These are phyloP conservation scores for Scylla paramamosain DNA, from an alignment of 1,140 invertebrate genomes.

Conservation along the genomic window DNA sequence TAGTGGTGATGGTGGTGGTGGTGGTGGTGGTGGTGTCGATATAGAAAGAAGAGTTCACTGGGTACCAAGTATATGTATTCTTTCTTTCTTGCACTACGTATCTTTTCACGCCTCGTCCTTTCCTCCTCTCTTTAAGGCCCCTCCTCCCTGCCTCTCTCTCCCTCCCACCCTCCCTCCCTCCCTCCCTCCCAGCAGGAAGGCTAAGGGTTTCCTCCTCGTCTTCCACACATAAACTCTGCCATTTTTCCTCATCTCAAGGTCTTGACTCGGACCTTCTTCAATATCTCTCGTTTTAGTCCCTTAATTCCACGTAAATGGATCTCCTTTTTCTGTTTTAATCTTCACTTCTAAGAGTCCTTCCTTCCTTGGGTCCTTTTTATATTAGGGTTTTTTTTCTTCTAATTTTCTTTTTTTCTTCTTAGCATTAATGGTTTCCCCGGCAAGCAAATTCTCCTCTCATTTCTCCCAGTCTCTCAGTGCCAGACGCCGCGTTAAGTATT, in stretches of 20 bases:
- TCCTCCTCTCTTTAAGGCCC: background rate
- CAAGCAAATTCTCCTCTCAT: background rate
- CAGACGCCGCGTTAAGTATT: background rate
- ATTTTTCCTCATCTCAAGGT: slow-evolving; percentile 24
- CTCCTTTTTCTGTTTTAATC: slow-evolving; percentile 41
- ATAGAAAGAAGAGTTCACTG: too few relatives aligned
- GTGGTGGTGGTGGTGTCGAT: too few relatives aligned
- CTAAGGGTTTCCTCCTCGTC: background rate
- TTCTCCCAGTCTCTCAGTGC: background rate
- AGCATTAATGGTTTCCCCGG: too few relatives aligned
- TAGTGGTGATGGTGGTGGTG: too few relatives aligned
- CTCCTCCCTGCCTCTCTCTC: background rate
- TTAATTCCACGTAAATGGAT: slow-evolving; percentile 53
- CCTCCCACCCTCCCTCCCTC: background rate
- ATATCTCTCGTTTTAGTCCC: slow-evolving; percentile 44
- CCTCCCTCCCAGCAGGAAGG: background rate
- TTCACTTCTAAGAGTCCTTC: background rate
- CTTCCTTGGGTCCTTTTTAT: background rate
- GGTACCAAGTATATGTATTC: background rate
- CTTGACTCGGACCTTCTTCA: slow-evolving; percentile 10
- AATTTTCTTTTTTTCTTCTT: background rate
- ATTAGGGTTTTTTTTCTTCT: background rate
- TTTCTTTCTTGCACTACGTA: background rate
- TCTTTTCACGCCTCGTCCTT: background rate
- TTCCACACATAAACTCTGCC: background rate